Base-by-base conservation (phyloP, 2,797 vertebrate genomes). In the Moxostoma hubbsi region DNA sequence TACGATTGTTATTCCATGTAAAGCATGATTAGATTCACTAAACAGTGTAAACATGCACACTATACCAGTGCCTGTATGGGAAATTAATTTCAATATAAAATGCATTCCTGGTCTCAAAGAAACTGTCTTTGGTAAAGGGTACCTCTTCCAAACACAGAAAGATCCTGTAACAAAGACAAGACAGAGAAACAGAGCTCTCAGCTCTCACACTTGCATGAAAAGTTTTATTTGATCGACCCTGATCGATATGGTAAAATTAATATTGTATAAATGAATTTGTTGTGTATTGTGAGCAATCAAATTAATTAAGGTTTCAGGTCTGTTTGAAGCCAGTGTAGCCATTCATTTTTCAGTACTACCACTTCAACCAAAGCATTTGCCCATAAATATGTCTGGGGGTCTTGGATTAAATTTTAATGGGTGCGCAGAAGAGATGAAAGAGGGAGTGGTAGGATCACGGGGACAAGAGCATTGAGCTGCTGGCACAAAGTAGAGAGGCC, bases 251-350 rank as follows among this genome's bases (percentile, higher is more conserved):
- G 7, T 6, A 13, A 54, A 49, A 66, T 1, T 90, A 91, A 93
- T 93, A 92, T 92, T 91, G 90, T 89, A 91, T 92, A 88, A 93
- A 92, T 87, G 50, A 87, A 91, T 93, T 90, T 93, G 93, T 92
- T 91, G 91, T 92, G 86, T 94, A 93, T 93, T 94, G 89, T 87
- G 91, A 91, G 94, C 95, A 95, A 97, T 97, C 95, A 96, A 94
- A 95, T 95, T 97, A 97, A 98, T 97, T 95, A 97, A 94, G 93
- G 92, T 94, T 94, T 96, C 93, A 93, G 94, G 95, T 95, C 96
- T 98, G 95, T 96, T 95, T 93, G 94, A 93, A 95, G 90, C 90
- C 94, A 94, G 93, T 90, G 90, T 92, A 93, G 92, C 85, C 89
- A 94, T 94, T 83, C 92, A 94, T 94, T 90, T 94, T 94, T 94